Base-by-base conservation (phyloP, 2,888 invertebrate species). In the Agrochola lota region DNA sequence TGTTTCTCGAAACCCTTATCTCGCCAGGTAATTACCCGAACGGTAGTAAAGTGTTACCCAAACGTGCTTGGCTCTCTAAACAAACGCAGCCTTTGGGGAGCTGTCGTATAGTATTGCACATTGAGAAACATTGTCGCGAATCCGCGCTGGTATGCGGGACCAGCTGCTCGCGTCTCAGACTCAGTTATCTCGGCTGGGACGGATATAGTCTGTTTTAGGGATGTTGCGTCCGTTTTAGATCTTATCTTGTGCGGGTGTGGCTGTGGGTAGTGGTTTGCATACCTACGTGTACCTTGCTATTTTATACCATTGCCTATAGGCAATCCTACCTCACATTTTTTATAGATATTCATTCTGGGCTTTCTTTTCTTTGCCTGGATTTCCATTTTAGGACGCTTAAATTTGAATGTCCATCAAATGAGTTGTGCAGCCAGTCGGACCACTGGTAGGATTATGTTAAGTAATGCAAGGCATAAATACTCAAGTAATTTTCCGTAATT, bases 81-180 rank as follows among this genome's bases (percentile, higher is more conserved):
- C 86, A 86, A 75, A 26, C 30, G 70, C 15, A 35, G n/a, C 23
- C 59, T 63, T 72, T 83, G 20, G 86, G 78, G 57, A 78, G 64
- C n/a, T 62, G n/a, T 74, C 66, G 62, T 43, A 60, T 71, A 64
- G 52, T 69, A 72, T 68, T 74, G 62, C 49, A 75, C n/a, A 86
- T 81, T 83, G 80, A 84, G 78, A 87, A 81, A 87, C 85, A 85
- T 83, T 83, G 84, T 83, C 86, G 67, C 71, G 26, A 73, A 67
- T 85, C 43, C 77, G 78, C 84, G 52, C n/a, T 85, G 87, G 85
- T 88, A 89, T 88, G 90, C 75, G 70, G 52, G 74, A 78, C 88
- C 88, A 89, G 89, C 90, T 88, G 90, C 84, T 83, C 71, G 70
- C 83, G 81, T 83, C 83, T 78, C 80, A 84, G 85, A 81, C 87